phyloP scores from a whole-genome alignment of 30 jellyfish, hydroid and myxozoan species.

The Turritopsis rubra region DNA sequence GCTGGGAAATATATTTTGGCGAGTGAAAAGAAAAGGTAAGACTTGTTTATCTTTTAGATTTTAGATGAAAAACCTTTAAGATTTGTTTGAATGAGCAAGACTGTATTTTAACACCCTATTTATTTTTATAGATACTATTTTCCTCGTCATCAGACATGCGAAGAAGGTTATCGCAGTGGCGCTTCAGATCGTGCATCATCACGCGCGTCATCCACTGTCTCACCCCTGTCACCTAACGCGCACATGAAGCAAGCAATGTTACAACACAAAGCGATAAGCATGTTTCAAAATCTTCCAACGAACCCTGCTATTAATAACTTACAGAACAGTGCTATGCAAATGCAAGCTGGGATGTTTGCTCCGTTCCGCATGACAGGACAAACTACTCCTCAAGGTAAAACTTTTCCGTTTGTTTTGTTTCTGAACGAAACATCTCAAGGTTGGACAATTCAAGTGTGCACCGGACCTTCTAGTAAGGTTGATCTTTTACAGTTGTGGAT shows the following conservation, averaged over 20 bases:
- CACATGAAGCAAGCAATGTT: conserved; percentile 5
- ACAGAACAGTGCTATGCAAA: conserved; percentile 14
- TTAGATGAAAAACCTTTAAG: not conserved
- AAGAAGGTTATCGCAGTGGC: conserved; percentile 9
- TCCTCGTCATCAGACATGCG: conserved; percentile 69
- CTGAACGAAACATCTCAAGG: too few species aligned
- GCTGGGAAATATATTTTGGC: conserved; percentile 74
- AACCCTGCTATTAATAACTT: conserved; percentile 28
- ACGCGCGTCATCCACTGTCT: conserved; percentile 8
- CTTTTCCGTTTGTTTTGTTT: too few species aligned
- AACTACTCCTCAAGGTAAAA: not conserved
- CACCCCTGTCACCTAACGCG: conserved; percentile 16
- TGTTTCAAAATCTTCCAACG: conserved; percentile 31
- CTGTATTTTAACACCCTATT: not conserved
- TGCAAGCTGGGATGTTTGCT: conserved; percentile 57
- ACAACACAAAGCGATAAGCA: conserved; percentile 4
- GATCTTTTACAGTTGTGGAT: too few species aligned
- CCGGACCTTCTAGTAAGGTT: too few species aligned
- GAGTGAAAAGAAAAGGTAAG: conserved; percentile 69
- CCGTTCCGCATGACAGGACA: conserved; percentile 43
- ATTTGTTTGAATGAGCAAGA: not conserved
- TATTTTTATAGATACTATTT: conserved; percentile 46
- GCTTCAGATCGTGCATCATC: conserved; percentile 16
- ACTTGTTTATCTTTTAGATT: not conserved
- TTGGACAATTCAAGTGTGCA: too few species aligned